Percentiles rank a stretch among this genome's conserved stretches.
phyloP scores from a whole-genome alignment of 2,797 vertebrate species.

The Anabacerthia variegaticeps region DNA sequence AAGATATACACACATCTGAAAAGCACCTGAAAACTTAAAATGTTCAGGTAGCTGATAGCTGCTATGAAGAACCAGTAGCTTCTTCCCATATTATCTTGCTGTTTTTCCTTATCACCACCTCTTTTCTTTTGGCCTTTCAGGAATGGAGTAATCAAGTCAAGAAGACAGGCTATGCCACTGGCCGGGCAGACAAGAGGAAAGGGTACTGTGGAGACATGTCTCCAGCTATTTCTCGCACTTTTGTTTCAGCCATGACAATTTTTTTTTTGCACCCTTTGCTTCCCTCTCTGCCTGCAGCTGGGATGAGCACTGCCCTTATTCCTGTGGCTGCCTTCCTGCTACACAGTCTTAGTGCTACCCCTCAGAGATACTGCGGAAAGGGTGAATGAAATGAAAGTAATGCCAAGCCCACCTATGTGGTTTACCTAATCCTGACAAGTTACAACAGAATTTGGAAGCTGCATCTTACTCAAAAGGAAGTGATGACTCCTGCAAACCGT shows the following conservation, averaged over 20 bases:
- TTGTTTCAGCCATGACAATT: neutral
- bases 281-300: neutral
- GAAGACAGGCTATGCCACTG: neutral
- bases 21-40: neutral
- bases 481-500: neutral
- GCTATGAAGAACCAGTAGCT: neutral
- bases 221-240: neutral
- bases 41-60: neutral
- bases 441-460: neutral
- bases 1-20: neutral
- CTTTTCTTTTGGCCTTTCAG: neutral
- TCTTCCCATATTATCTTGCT: neutral
- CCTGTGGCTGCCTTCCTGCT: neutral
- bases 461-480: conserved; percentile 49
- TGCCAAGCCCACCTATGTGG: neutral
- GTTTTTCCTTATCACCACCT: neutral
- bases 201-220: too few relatives aligned
- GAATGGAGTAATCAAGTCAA: neutral
- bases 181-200: neutral
- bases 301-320: neutral
- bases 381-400: neutral
- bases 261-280: neutral
- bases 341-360: neutral
- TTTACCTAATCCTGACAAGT: conserved; percentile 25
- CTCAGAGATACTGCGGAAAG: neutral